Conservation (phyloP, 2,797 vertebrate species). For the Halcyon smyrnensis region DNA sequence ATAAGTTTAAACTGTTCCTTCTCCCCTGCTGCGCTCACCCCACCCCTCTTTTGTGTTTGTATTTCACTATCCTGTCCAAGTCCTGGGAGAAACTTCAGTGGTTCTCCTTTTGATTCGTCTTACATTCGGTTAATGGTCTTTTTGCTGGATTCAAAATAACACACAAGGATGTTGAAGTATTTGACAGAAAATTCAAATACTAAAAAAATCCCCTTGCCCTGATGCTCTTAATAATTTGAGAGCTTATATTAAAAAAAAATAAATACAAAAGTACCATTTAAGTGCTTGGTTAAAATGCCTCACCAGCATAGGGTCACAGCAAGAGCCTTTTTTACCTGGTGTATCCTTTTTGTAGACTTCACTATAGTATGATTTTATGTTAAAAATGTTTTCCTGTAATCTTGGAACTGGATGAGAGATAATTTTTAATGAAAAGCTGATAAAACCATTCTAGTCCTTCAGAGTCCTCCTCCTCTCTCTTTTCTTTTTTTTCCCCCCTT, state of each 20-base stretch:
- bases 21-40: not conserved
- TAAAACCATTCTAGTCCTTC: not conserved
- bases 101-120: not conserved
- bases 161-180: not conserved
- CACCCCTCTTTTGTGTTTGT: not conserved
- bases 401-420: not conserved
- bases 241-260: not conserved
- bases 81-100: not conserved
- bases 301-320: not conserved
- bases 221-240: not conserved
- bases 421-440: not conserved
- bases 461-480: not conserved
- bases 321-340: not conserved
- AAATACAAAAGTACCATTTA: not conserved
- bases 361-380: not conserved
- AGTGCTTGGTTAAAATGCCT: not conserved
- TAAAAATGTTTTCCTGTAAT: not conserved
- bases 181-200: not conserved
- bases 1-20: conserved; percentile 9
- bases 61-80: not conserved
- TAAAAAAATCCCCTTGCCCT: not conserved
- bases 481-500: not conserved
- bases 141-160: not conserved
- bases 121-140: not conserved
- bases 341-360: not conserved